phyloP scores from a whole-genome alignment of 2,797 vertebrate genomes.

The Spinus pinus region DNA sequence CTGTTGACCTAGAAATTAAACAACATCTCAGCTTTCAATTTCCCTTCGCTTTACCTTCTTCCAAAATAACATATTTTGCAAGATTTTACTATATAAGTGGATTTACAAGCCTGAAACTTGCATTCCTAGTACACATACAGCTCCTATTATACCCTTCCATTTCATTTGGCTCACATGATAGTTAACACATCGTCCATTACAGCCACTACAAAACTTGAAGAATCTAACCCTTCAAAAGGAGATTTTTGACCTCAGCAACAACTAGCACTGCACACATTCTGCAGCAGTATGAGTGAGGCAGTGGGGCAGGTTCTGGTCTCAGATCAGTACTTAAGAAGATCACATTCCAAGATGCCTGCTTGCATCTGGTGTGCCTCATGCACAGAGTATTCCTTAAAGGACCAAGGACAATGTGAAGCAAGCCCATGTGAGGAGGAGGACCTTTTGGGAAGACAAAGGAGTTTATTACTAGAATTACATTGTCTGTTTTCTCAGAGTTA shows the following conservation, averaged over 20 bases:
- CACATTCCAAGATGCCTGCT: background rate
- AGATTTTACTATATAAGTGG: background rate
- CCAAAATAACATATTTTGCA: background rate
- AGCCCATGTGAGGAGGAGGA: background rate
- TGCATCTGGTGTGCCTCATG: fast-evolving
- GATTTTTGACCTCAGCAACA: background rate
- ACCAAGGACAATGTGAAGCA: fast-evolving
- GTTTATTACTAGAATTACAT: background rate
- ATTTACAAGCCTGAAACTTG: background rate
- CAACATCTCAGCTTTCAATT: background rate
- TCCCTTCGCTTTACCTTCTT: background rate
- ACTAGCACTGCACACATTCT: background rate
- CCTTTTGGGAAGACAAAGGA: background rate
- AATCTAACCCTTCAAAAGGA: background rate
- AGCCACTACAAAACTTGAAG: background rate
- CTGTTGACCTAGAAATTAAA: background rate
- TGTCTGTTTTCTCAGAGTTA: background rate
- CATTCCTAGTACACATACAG: background rate
- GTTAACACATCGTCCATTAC: background rate
- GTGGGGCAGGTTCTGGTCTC: background rate
- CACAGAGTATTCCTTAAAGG: background rate
- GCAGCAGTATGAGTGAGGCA: background rate
- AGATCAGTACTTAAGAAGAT: background rate
- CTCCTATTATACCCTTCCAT: background rate
- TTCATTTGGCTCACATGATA: background rate